Evolutionary conservation across 2,888 invertebrate genomes (phyloP).

Genomic region (Formica aserva): DNA sequence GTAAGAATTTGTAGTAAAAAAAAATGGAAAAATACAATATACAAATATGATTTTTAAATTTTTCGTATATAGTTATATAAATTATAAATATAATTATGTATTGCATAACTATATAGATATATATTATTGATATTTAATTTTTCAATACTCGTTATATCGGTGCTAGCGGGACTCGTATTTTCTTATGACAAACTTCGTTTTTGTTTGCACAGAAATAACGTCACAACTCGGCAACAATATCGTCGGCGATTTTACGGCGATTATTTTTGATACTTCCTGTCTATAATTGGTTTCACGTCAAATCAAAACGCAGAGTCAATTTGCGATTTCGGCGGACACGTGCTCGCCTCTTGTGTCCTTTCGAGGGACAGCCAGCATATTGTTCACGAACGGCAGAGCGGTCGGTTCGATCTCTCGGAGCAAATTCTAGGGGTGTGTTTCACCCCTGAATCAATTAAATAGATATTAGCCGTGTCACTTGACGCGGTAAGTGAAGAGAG

Average conservation of each 20-base stretch:
- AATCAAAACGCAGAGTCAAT: conserved; percentile 33
- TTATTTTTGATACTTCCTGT: conserved; percentile 37
- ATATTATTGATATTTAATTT: not conserved
- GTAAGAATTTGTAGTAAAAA: too few relatives aligned
- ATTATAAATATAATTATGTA: not conserved
- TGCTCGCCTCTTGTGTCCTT: conserved; percentile 11
- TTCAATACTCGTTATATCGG: not conserved
- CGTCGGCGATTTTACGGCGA: conserved; percentile 14
- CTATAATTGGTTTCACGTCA: conserved; percentile 16
- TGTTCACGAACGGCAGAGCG: conserved; percentile 22
- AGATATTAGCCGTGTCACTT: conserved; percentile 84
- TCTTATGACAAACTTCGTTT: not conserved
- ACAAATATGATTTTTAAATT: not conserved
- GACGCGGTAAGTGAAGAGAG: conserved; percentile 61
- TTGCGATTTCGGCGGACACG: conserved; percentile 40
- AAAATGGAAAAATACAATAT: not conserved
- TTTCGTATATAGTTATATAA: not conserved
- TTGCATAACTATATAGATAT: not conserved
- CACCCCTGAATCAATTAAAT: conserved; percentile 83
- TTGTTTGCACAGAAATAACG: not conserved
- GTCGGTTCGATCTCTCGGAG: not conserved
- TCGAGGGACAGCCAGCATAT: conserved; percentile 48
- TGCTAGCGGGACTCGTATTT: not conserved
- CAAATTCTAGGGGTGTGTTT: conserved; percentile 52
- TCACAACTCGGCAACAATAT: not conserved